Conservation (phyloP, 1,140 invertebrate species). For the Micrasema longulum region DNA sequence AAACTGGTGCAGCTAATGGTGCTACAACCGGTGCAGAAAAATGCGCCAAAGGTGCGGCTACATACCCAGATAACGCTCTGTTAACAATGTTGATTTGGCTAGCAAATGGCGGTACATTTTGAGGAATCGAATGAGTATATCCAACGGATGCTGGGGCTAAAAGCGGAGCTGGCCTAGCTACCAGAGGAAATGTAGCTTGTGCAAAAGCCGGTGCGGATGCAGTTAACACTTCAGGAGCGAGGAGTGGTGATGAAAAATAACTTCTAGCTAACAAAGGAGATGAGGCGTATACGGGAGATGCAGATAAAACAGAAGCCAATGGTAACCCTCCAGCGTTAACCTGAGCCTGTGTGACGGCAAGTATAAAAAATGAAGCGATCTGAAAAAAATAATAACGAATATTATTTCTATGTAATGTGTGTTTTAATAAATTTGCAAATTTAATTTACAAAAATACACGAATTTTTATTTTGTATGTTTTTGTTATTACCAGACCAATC, state of each 20-base stretch:
- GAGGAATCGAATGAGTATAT: constrained; percentile 66
- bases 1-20: constrained; percentile 31
- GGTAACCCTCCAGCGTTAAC: constrained; percentile 34
- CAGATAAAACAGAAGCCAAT: constrained; percentile 40
- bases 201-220: constrained; percentile 34
- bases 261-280: constrained; percentile 35
- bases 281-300: constrained; percentile 57
- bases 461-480: background rate
- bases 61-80: constrained; percentile 60
- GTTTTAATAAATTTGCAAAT: background rate
- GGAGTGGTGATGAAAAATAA: constrained; percentile 6
- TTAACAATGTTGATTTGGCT: constrained; percentile 67
- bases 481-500: constrained; percentile 35
- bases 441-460: background rate
- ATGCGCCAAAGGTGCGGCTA: constrained; percentile 55
- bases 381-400: constrained; percentile 41
- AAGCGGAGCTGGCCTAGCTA: constrained; percentile 54
- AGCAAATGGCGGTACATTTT: constrained; percentile 69
- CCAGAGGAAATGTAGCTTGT: constrained; percentile 20
- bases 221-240: constrained; percentile 9
- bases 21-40: constrained; percentile 42
- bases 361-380: constrained; percentile 41
- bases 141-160: constrained; percentile 57
- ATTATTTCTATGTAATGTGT: background rate
- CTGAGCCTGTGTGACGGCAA: constrained; percentile 19